Percentiles rank a stretch among this genome's conserved stretches.
phyloP scores from a whole-genome alignment of 2,113 vertebrate species.

The Tragelaphus strepsiceros region DNA sequence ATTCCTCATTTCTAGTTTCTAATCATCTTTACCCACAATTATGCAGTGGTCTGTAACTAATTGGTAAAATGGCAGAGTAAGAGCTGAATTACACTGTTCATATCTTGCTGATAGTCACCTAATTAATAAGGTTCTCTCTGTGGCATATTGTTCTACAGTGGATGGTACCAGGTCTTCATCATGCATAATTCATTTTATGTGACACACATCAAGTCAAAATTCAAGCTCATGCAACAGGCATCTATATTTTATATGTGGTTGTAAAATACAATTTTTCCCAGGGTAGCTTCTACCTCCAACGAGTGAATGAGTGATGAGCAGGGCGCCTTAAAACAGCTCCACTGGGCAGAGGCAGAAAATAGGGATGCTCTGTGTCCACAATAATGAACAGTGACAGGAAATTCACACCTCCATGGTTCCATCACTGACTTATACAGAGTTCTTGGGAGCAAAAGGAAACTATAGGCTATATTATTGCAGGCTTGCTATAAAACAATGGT shows the following conservation, averaged over 20 bases:
- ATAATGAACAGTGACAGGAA: not conserved
- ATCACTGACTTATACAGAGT: not conserved
- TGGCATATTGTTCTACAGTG: slow-evolving; percentile 41
- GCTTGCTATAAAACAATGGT: not conserved
- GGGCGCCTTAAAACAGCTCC: not conserved
- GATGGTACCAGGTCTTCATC: not conserved
- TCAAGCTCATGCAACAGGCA: slow-evolving; percentile 3
- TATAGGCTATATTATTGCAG: not conserved
- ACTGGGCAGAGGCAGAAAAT: not conserved
- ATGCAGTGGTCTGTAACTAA: not conserved
- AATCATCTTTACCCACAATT: not conserved
- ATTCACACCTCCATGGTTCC: not conserved
- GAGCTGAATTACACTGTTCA: slow-evolving; percentile 18
- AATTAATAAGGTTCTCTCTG: slow-evolving; percentile 49
- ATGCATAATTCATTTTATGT: slow-evolving; percentile 56
- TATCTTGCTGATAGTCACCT: slow-evolving; percentile 38
- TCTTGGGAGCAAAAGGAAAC: not conserved
- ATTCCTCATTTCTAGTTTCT: not conserved
- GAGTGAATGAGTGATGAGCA: not conserved
- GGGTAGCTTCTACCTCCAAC: not conserved
- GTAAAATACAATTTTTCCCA: slow-evolving; percentile 29
- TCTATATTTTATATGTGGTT: slow-evolving; percentile 50
- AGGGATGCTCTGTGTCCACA: not conserved
- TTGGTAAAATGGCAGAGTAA: not conserved
- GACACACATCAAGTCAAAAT: slow-evolving; percentile 40